phyloP scores from a whole-genome alignment of 1,140 invertebrate genomes.

The Ostrea denselamellosa region DNA sequence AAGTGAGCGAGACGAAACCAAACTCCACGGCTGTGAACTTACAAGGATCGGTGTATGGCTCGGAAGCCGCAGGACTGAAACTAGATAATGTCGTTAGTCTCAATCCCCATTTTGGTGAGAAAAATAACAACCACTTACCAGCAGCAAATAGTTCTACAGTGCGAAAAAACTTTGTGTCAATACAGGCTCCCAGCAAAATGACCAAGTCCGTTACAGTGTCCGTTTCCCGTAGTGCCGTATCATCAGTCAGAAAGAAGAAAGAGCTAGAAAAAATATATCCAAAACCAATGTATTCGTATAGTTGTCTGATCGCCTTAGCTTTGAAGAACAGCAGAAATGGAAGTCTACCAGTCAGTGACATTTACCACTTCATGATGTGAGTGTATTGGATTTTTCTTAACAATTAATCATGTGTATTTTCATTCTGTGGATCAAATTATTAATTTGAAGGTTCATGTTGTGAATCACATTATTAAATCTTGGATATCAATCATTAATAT shows the following conservation, averaged over 20 bases:
- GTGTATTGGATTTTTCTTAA: constrained; percentile 71
- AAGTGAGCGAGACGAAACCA: neutral
- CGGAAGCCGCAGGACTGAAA: constrained; percentile 6
- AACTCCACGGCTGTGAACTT: constrained; percentile 1
- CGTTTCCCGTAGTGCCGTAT: constrained; percentile 50
- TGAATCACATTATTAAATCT: too few species aligned
- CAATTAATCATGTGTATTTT: neutral
- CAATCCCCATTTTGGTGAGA: neutral
- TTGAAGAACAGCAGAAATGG: constrained; percentile 96
- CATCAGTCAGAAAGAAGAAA: constrained; percentile 41
- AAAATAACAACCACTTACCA: constrained; percentile 49
- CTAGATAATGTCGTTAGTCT: constrained; percentile 37
- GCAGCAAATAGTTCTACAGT: neutral
- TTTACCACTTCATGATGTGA: constrained; percentile 99
- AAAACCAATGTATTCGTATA: constrained; percentile 98
- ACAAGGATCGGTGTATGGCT: neutral
- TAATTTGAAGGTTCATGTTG: too few species aligned
- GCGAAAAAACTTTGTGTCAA: neutral
- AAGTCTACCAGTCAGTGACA: constrained; percentile 97
- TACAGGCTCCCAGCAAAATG: constrained; percentile 41
- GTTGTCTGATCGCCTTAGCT: constrained; percentile 97
- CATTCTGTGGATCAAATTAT: too few species aligned
- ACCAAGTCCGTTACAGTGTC: constrained; percentile 59
- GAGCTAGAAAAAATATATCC: constrained; percentile 87
- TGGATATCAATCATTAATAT: too few species aligned